phyloP scores from a whole-genome alignment of 2,797 vertebrate species.

The Saxicola maurus region DNA sequence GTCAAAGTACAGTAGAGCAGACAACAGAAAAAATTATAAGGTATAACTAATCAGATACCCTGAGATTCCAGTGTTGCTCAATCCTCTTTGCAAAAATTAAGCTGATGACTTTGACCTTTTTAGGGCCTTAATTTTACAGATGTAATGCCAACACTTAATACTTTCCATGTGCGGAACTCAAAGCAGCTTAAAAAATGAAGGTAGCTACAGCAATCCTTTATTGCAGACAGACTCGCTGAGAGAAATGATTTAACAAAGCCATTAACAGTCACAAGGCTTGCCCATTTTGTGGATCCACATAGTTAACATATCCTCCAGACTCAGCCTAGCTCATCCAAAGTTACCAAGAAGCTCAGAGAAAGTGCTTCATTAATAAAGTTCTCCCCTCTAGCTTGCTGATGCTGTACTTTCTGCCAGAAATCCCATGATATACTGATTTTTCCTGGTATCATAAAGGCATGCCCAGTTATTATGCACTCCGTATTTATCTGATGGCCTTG shows the following conservation, averaged over 20 bases:
- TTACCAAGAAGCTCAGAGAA: slow-evolving; percentile 23
- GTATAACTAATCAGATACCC: neutral
- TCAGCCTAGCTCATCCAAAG: slow-evolving; percentile 6
- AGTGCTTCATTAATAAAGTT: neutral
- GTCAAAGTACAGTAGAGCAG: neutral
- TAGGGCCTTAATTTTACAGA: slow-evolving; percentile 41
- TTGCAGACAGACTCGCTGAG: slow-evolving; percentile 13
- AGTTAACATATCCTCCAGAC: slow-evolving; percentile 24
- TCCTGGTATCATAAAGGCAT: neutral
- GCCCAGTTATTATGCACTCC: neutral
- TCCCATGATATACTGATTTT: neutral
- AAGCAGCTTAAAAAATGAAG: slow-evolving; percentile 51
- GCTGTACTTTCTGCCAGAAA: neutral
- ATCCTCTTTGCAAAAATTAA: slow-evolving; percentile 33
- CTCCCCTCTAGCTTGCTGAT: neutral
- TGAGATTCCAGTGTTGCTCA: neutral
- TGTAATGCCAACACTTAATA: slow-evolving; percentile 28
- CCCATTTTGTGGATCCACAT: neutral
- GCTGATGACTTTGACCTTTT: slow-evolving; percentile 56
- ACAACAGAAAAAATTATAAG: neutral
- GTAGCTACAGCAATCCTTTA: slow-evolving; percentile 41
- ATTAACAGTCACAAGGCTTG: slow-evolving; percentile 40
- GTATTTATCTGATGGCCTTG: neutral
- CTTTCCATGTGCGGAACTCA: slow-evolving; percentile 34
- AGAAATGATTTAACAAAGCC: slow-evolving; percentile 56